Conservation (phyloP, 2,797 vertebrate genomes). For the Cynopterus sphinx region DNA sequence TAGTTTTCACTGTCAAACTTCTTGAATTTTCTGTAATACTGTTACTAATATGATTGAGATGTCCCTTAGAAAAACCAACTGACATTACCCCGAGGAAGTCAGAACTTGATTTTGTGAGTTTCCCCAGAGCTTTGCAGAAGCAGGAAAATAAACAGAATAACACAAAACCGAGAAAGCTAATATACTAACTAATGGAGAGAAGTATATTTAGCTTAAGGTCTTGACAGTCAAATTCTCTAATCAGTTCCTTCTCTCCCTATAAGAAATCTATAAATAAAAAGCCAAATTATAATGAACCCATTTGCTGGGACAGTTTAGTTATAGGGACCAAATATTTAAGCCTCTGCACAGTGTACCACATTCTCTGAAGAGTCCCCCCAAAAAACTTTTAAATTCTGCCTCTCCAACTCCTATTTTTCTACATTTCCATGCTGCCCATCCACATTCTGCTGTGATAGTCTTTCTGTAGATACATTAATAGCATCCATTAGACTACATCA, state of each 20-base stretch:
- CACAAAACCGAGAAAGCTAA: conserved; percentile 8
- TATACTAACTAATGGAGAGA: background rate
- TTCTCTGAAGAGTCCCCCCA: background rate
- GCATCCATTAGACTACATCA: conserved; percentile 38
- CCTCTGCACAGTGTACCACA: background rate
- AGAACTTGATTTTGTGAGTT: background rate
- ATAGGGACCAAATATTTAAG: background rate
- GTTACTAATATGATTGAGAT: background rate
- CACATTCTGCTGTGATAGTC: conserved; percentile 41
- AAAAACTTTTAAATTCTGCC: conserved; percentile 18
- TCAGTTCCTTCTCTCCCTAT: background rate
- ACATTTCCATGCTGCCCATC: conserved; percentile 24
- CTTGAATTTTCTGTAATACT: conserved; percentile 6
- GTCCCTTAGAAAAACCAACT: conserved; percentile 13
- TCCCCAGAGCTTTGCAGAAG: background rate
- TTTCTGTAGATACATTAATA: conserved; percentile 80
- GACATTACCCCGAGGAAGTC: background rate
- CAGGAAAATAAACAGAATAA: conserved; percentile 40
- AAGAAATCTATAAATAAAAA: conserved; percentile 19
- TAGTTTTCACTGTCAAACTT: background rate
- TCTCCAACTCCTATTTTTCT: conserved; percentile 27
- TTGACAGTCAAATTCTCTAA: conserved; percentile 30
- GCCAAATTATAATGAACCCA: background rate
- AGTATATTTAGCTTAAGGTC: background rate
- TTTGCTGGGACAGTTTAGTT: background rate